Percentiles rank a stretch among this genome's conserved stretches.
Conservation (phyloP, 2,113 vertebrate species). For the Epinephelus lanceolatus region DNA sequence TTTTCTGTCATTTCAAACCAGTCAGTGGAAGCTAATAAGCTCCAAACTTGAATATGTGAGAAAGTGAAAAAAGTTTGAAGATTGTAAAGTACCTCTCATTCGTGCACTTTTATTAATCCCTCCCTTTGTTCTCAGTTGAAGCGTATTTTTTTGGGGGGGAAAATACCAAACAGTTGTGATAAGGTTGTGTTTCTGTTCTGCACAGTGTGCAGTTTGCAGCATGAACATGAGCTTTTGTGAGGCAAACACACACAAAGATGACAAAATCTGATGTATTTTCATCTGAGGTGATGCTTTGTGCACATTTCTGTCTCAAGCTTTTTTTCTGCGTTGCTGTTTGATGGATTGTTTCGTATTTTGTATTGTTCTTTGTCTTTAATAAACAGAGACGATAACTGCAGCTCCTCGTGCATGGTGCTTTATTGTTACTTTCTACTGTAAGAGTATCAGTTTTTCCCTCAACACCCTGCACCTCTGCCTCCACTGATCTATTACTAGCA, state of each 20-base stretch:
- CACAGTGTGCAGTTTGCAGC: constrained; percentile 37
- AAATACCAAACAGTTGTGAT: constrained; percentile 22
- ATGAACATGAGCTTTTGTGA: constrained; percentile 58
- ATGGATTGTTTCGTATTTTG: constrained; percentile 74
- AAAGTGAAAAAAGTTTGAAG: constrained; percentile 1
- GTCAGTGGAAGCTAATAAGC: constrained; percentile 31
- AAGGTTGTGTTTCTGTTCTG: constrained; percentile 31
- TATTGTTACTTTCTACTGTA: constrained; percentile 6
- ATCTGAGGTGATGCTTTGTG: constrained; percentile 43
- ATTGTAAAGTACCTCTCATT: constrained; percentile 23
- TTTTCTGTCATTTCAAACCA: constrained; percentile 48
- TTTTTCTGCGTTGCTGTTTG: constrained; percentile 61
- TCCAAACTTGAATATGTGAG: constrained; percentile 20
- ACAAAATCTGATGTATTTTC: constrained; percentile 8
- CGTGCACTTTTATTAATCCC: constrained; percentile 42
- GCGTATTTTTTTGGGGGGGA: background rate
- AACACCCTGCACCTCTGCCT: background rate
- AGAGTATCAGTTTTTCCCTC: background rate
- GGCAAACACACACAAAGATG: constrained; percentile 32
- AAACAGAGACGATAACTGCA: constrained; percentile 59
- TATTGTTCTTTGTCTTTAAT: constrained; percentile 72
- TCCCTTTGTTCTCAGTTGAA: constrained; percentile 23
- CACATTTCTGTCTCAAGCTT: constrained; percentile 34
- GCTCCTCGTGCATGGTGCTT: background rate
- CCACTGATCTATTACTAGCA: constrained; percentile 28